These are phyloP conservation scores for Catharus fuscescens DNA, from an alignment of 2,113 vertebrate species.

Conservation along the genomic window DNA sequence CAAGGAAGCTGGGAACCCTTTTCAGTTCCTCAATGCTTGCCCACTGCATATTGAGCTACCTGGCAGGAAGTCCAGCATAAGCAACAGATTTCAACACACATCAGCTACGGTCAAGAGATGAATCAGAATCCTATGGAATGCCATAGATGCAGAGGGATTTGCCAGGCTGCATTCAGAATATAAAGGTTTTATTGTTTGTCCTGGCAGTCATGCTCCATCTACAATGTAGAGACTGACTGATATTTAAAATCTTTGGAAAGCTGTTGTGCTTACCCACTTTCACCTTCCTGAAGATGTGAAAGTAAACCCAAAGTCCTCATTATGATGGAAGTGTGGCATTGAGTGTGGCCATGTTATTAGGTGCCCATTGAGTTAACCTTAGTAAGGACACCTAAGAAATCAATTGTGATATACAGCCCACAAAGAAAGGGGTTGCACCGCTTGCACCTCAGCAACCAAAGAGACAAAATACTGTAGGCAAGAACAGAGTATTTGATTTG, in stretches of 20 bases:
- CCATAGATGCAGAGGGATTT: neutral
- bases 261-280: neutral
- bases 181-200: neutral
- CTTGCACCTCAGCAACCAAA: neutral
- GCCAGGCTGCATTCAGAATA: neutral
- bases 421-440: neutral
- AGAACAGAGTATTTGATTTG: neutral
- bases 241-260: neutral
- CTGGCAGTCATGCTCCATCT: neutral
- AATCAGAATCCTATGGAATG: neutral
- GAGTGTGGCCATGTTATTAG: neutral
- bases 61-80: neutral
- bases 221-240: neutral
- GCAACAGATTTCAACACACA: neutral
- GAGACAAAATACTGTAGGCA: neutral
- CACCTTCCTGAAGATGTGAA: neutral
- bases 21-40: neutral
- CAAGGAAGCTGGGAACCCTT: neutral
- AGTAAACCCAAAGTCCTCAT: neutral
- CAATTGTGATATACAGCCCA: neutral
- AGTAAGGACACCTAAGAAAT: neutral
- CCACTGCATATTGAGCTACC: neutral
- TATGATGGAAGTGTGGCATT: neutral
- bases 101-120: neutral
- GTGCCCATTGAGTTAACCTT: neutral